Conservation (phyloP, 64 coral and sea anemone genomes). For the Catalaphyllia jardinei region DNA sequence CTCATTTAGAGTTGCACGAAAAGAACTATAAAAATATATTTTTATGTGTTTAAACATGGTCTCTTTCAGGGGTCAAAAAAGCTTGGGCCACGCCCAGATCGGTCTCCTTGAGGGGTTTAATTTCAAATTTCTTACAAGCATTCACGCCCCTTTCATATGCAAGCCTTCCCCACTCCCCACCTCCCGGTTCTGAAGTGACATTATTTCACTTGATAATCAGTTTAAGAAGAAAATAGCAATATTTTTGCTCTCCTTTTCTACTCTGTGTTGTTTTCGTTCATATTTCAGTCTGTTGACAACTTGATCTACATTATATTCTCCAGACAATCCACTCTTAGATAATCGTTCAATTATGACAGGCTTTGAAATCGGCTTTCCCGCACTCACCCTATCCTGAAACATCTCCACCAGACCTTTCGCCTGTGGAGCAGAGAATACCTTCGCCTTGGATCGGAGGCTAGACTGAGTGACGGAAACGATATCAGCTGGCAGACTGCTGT, state of each 20-base stretch:
- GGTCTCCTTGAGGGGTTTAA: too few species aligned
- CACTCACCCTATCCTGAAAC: constrained; percentile 10
- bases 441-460: neutral
- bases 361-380: constrained; percentile 31
- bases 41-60: too few species aligned
- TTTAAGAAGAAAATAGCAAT: neutral
- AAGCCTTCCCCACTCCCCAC: too few species aligned
- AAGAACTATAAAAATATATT: too few species aligned
- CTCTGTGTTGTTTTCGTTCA: constrained; percentile 21
- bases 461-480: constrained; percentile 3
- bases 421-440: neutral
- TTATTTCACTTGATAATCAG: neutral
- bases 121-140: too few species aligned
- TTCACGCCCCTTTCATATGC: too few species aligned
- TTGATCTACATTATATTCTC: constrained; percentile 21
- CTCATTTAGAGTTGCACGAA: too few species aligned
- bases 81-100: too few species aligned
- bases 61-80: too few species aligned
- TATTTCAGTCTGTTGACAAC: constrained; percentile 40
- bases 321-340: neutral
- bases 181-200: neutral
- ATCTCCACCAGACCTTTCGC: constrained; percentile 19
- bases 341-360: neutral
- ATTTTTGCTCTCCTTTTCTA: neutral
- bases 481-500: neutral